Percentiles rank a stretch among this genome's conserved stretches.
phyloP scores from a whole-genome alignment of 2,797 vertebrate genomes.

The Malurus leucopterus region DNA sequence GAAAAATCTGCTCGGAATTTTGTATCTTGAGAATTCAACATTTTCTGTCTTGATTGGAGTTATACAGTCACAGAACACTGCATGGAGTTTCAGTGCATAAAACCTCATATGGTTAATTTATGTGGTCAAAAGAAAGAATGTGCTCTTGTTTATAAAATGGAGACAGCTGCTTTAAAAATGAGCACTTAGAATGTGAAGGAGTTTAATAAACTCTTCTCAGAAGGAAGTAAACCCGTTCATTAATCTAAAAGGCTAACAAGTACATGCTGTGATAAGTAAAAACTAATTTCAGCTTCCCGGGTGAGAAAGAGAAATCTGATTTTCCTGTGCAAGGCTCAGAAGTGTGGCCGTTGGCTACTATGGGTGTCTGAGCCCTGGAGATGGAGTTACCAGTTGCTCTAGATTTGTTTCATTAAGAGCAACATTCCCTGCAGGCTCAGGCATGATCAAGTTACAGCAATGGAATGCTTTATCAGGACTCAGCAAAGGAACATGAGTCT shows the following conservation, averaged over 20 bases:
- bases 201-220: conserved; percentile 20
- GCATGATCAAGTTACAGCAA: neutral
- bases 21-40: neutral
- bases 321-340: neutral
- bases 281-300: neutral
- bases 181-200: conserved; percentile 10
- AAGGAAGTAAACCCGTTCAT: neutral
- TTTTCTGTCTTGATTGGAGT: neutral
- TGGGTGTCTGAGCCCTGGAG: neutral
- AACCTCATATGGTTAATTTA: conserved; percentile 3
- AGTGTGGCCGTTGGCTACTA: neutral
- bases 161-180: conserved; percentile 31
- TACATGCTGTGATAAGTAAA: neutral
- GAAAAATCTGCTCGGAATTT: neutral
- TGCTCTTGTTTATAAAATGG: conserved; percentile 33
- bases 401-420: neutral
- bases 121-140: conserved; percentile 38
- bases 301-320: neutral
- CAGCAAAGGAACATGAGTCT: neutral
- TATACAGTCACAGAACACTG: neutral
- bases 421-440: neutral
- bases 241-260: neutral
- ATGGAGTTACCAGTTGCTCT: neutral
- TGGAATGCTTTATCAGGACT: neutral
- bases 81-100: neutral